Evolutionary conservation across 2,888 invertebrate species (phyloP), one percentile per base, ranked within the genome.

Genomic region (Cryptus viduatorius): DNA sequence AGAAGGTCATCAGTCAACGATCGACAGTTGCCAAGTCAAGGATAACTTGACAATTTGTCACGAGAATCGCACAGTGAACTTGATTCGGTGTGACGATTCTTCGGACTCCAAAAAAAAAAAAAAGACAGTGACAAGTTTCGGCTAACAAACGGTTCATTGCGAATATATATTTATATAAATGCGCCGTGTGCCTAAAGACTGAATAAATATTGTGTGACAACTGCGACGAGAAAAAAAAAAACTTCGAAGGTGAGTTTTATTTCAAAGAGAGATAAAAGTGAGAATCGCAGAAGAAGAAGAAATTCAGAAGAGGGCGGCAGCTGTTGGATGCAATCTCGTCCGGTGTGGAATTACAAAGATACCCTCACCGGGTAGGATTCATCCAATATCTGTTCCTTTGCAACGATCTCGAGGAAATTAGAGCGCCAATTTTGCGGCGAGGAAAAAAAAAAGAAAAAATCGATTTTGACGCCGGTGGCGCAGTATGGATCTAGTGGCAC

Each of bases 331-430:
- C 69, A 88, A 91, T 92, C 90, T 86, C 61, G 81, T 88, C 88
- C 90, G 92, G 92, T 92, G 87, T 82, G 89, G 89, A 75, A 77
- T 79, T 64, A 75, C 73, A 59, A 72, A 84, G 46, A 81, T 12
- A 48, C 10, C 92, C 92, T 94, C 94, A 94, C 94, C 94, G 94
- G 94, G 93, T 92, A 91, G 90, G 92, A 93, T 93, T 93, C 92
- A 92, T 93, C 92, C 92, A 89, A 90, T 88, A 86, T 90, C 80
- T 31, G 90, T 86, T 87, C 78, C 71, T 80, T 67, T 72, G 69
- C 86, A 64, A 53, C 87, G 65, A 37, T 53, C 46, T 64, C 19
- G 48, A 24, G 44, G 72, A 65, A 73, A 79, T 42, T 8, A 16
- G 56, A 16, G 24, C 24, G 12, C 10, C 12, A 12, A 19, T 19